Conservation (phyloP, 1,140 invertebrate genomes). For the Scaptomyza hsui region DNA sequence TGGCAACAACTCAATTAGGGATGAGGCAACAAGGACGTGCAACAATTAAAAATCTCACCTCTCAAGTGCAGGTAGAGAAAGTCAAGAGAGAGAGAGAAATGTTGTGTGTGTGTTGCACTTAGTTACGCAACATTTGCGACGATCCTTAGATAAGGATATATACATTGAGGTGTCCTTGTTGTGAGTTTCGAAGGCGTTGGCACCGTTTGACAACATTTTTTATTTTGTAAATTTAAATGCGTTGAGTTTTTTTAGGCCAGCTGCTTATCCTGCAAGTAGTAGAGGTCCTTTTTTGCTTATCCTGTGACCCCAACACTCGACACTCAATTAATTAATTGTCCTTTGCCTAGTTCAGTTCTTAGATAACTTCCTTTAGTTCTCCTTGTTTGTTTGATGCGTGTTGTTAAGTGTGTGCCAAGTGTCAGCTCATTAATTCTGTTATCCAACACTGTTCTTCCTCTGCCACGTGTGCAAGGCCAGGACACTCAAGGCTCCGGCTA, state of each 20-base stretch:
- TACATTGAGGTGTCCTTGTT: neutral
- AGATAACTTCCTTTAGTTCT: neutral
- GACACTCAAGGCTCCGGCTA: slow-evolving; percentile 14
- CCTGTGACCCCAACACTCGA: slow-evolving; percentile 31
- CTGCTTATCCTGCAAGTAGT: slow-evolving; percentile 38
- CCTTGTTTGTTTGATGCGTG: slow-evolving; percentile 21
- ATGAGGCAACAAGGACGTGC: slow-evolving; percentile 22
- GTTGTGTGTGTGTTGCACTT: slow-evolving; percentile 47
- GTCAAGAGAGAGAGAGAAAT: neutral
- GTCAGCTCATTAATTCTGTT: slow-evolving; percentile 71
- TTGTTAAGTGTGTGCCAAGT: slow-evolving; percentile 46
- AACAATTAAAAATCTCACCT: slow-evolving; percentile 74
- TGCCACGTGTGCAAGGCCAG: slow-evolving; percentile 39
- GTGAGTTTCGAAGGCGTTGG: slow-evolving; percentile 67
- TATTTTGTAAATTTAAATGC: slow-evolving; percentile 76
- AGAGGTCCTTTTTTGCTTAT: slow-evolving; percentile 23
- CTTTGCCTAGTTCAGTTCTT: slow-evolving; percentile 13
- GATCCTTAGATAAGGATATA: slow-evolving; percentile 41
- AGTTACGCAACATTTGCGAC: slow-evolving; percentile 77
- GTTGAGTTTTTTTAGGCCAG: slow-evolving; percentile 35
- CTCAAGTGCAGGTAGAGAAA: slow-evolving; percentile 43
- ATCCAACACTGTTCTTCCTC: slow-evolving; percentile 1
- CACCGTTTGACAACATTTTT: slow-evolving; percentile 73
- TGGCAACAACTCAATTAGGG: slow-evolving; percentile 71
- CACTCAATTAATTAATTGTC: slow-evolving; percentile 69